Percentiles rank a stretch among this genome's conserved stretches.
phyloP scores from a whole-genome alignment of 2,888 invertebrate species.

The Scaptodrosophila latifasciaeformis region DNA sequence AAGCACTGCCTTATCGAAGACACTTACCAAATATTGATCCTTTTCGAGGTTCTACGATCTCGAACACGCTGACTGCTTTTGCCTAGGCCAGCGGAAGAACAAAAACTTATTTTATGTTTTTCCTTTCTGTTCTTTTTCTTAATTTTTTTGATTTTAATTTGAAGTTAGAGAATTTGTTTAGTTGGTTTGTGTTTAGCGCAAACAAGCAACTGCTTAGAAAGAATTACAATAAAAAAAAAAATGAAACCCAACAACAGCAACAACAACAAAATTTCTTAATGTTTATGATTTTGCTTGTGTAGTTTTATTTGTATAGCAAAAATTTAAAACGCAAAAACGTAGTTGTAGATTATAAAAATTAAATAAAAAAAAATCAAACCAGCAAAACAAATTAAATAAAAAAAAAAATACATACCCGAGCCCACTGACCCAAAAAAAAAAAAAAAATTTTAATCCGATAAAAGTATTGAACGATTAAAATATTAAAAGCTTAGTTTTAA shows the following conservation, averaged over 20 bases:
- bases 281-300: slow-evolving; percentile 72
- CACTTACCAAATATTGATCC: too few relatives aligned
- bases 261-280: slow-evolving; percentile 36
- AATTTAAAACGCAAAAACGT: slow-evolving; percentile 63
- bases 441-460: slow-evolving; percentile 5
- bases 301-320: slow-evolving; percentile 67
- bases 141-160: slow-evolving; percentile 3
- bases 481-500: slow-evolving; percentile 6
- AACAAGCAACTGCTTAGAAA: not conserved
- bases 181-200: not conserved
- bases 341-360: slow-evolving; percentile 54
- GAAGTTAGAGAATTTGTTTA: slow-evolving; percentile 1
- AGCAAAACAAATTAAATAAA: slow-evolving; percentile 17
- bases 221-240: slow-evolving; percentile 11
- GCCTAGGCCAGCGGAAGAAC: too few relatives aligned
- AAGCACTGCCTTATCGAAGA: too few relatives aligned
- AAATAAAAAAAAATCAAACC: slow-evolving; percentile 14
- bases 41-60: too few relatives aligned
- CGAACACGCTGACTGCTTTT: too few relatives aligned
- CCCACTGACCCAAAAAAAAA: slow-evolving; percentile 3
- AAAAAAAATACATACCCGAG: slow-evolving; percentile 8
- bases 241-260: slow-evolving; percentile 2
- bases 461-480: not conserved
- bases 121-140: slow-evolving; percentile 4
- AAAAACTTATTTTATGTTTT: not conserved